Base-by-base conservation (phyloP, 2,797 vertebrate genomes). In the Spea hammondii region DNA sequence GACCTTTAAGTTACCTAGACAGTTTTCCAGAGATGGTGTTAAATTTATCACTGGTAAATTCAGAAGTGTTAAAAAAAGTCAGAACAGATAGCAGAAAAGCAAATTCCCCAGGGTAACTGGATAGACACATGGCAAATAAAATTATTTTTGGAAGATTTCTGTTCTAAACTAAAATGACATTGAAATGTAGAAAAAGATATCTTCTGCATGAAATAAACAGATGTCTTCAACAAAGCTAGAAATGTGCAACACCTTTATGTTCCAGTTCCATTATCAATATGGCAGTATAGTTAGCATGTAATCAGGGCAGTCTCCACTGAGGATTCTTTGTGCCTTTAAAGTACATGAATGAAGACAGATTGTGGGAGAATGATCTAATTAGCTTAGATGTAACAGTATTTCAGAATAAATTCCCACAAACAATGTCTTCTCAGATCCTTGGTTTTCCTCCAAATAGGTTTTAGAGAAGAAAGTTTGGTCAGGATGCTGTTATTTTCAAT, bases 1-100 rank as follows among this genome's bases (percentile, higher is more conserved):
- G 59, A 69, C 65, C 53, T 73, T 79, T 74, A 79, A 79, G 53
- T 62, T 79, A 79, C 78, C 78, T 74, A 74, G 78, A 79, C 78
- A 74, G 71, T 12, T 62, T 69, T 74, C 55, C 49, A 62, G 53
- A 53, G 14, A 68, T 47, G 78, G 78, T 74, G 71, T 79, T 74
- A 68, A 5, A 69, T 68, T 79, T 69, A 32, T 14, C 54, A 74
- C 17, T 60, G 49, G 48, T 53, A 17, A 65, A 68, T 64, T 60
- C 78, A 79, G 44, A 69, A 62, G 49, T 74, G 55, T 59, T 62
- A 62, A 13, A 68, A 65, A 69, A 79, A 68, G 74, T 74, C 57
- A 62, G 65, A 74, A 74, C 44, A 69, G 47, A 46, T 14, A 46
- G 9, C 55, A 68, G n/a, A 47, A 14, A 79, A 62, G 17, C 46